phyloP scores from a whole-genome alignment of 2,113 vertebrate genomes.

The Pelecanus crispus region DNA sequence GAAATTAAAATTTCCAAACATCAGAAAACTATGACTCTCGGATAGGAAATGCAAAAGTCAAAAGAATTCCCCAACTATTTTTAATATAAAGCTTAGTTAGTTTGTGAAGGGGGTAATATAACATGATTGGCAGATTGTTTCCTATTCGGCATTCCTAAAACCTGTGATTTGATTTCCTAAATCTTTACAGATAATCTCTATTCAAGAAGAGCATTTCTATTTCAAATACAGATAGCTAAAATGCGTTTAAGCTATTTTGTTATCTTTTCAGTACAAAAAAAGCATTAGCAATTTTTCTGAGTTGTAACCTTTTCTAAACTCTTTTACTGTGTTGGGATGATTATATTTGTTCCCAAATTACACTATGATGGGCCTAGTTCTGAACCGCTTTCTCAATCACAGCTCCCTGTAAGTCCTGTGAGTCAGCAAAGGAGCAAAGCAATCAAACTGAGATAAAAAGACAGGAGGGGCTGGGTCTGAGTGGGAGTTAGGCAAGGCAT shows the following conservation, averaged over 20 bases:
- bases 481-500: not conserved
- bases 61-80: not conserved
- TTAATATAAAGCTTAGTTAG: not conserved
- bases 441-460: constrained; percentile 4
- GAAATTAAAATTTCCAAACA: not conserved
- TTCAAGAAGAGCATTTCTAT: not conserved
- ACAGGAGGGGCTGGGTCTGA: not conserved
- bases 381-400: not conserved
- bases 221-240: not conserved
- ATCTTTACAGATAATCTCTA: not conserved
- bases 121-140: not conserved
- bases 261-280: not conserved
- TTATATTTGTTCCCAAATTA: not conserved
- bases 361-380: not conserved
- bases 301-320: not conserved
- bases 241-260: not conserved
- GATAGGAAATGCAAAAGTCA: not conserved
- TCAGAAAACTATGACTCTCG: not conserved
- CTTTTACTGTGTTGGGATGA: not conserved
- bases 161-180: not conserved
- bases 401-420: not conserved
- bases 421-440: not conserved
- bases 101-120: not conserved
- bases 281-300: not conserved
- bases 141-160: not conserved